Base-by-base conservation (phyloP, 2,888 invertebrate species). In the Drosophila mayaguana region DNA sequence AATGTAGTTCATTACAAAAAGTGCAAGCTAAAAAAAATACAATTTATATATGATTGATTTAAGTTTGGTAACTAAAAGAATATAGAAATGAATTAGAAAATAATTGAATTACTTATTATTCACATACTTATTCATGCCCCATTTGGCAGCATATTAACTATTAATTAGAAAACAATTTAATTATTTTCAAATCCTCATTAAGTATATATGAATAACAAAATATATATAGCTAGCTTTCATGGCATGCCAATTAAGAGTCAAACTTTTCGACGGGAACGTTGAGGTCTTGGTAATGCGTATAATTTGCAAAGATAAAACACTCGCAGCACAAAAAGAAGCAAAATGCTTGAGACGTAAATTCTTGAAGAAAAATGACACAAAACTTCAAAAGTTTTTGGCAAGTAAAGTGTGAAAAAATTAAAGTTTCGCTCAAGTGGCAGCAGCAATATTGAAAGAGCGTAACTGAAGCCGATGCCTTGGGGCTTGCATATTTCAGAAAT, bases 351-450 rank as follows among this genome's bases (percentile, higher is more conserved):
- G 61, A 63, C 46, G 62, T 45, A 55, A 73, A 55, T 54, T 59
- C 62, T 67, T 69, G 36, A 56, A 73, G 54, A 74, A 76, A 73
- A 78, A 66, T 67, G 83, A 82, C 88, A 86, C 74, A 86, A 86
- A 86, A 88, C 88, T 88, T 80, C 82, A 86, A 86, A 86, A 88
- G 84, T 86, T 86, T 82, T n/a, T 55, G 16, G 14, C 63, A 72
- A 61, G 57, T 64, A 73, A 82, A 86, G 88, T 88, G 88, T 79
- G 84, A 86, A 88, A 81, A 50, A 50, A 83, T 80, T 80, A 71
- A 86, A 88, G 87, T 88, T 81, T 70, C 46, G 67, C 63, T 60
- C 68, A 76, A 78, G 76, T 65, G 76, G 64, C 68, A 65, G 63
- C 38, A 75, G 70, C 66, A 62, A 74, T 83, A 80, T 69, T 75